These are phyloP conservation scores for Tachuris rubrigastra DNA, from an alignment of 2,113 vertebrate species.

Conservation along the genomic window DNA sequence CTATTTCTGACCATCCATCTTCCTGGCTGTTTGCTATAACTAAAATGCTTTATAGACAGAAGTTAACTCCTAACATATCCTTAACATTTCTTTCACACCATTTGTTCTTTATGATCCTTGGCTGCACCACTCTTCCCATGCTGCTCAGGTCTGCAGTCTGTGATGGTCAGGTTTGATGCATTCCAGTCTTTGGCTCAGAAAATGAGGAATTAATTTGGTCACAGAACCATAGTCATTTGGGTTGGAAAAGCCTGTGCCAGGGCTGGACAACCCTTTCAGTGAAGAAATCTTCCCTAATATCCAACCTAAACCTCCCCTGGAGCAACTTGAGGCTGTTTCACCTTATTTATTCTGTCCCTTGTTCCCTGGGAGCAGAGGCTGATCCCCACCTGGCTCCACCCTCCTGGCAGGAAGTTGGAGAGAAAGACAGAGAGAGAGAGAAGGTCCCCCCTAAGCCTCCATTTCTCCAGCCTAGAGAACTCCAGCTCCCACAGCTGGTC, in stretches of 20 bases:
- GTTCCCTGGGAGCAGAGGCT: neutral
- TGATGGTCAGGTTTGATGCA: neutral
- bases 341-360: neutral
- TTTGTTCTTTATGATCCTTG: neutral
- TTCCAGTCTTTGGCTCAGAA: neutral
- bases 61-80: neutral
- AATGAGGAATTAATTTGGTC: neutral
- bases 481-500: neutral
- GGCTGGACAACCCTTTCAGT: neutral
- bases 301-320: neutral
- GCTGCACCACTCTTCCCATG: neutral
- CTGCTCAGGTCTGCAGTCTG: neutral
- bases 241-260: neutral
- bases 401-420: neutral
- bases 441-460: neutral
- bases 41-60: neutral
- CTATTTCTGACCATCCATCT: neutral
- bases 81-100: neutral
- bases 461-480: neutral
- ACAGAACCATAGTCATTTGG: neutral
- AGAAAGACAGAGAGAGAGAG: neutral
- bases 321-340: neutral
- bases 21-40: neutral
- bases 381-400: neutral
- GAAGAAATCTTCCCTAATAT: neutral